Evolutionary conservation across 2,113 vertebrate species (phyloP).

Genomic region (Cyanoramphus novaezelandiae): DNA sequence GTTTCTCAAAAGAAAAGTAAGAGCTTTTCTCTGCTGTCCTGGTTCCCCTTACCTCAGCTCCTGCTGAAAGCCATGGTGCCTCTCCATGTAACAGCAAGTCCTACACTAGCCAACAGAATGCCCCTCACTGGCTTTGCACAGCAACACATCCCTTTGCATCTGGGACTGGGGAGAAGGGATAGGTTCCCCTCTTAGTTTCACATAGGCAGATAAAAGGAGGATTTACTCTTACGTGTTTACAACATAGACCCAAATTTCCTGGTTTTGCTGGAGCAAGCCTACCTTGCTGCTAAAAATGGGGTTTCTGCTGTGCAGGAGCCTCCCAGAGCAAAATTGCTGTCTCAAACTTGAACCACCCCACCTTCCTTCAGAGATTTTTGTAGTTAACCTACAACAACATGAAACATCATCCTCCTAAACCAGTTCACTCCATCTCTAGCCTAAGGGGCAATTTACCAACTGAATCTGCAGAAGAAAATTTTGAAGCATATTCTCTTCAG

Average conservation of each 20-base stretch:
- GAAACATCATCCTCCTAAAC: neutral
- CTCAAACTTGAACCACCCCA: neutral
- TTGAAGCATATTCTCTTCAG: neutral
- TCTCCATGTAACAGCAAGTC: too few relatives aligned
- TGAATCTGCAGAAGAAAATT: neutral
- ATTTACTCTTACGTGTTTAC: neutral
- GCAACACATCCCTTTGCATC: neutral
- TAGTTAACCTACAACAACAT: neutral
- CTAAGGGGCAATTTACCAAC: neutral
- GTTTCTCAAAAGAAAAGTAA: neutral
- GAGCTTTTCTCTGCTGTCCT: neutral
- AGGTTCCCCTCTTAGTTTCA: neutral
- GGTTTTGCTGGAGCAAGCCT: neutral
- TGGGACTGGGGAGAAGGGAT: neutral
- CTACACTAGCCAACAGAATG: neutral
- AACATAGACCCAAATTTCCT: neutral
- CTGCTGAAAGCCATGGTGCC: neutral
- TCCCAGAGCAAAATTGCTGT: neutral
- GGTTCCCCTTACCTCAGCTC: neutral
- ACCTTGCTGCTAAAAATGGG: neutral
- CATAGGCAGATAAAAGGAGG: neutral
- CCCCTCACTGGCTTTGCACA: neutral
- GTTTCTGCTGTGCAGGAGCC: neutral
- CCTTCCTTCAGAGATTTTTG: neutral
- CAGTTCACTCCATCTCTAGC: neutral